A percentile compares a stretch with the other conserved stretches of the same genome.
These are phyloP conservation scores for Pterocles gutturalis DNA, from an alignment of 2,113 vertebrate genomes.

Conservation along the genomic window DNA sequence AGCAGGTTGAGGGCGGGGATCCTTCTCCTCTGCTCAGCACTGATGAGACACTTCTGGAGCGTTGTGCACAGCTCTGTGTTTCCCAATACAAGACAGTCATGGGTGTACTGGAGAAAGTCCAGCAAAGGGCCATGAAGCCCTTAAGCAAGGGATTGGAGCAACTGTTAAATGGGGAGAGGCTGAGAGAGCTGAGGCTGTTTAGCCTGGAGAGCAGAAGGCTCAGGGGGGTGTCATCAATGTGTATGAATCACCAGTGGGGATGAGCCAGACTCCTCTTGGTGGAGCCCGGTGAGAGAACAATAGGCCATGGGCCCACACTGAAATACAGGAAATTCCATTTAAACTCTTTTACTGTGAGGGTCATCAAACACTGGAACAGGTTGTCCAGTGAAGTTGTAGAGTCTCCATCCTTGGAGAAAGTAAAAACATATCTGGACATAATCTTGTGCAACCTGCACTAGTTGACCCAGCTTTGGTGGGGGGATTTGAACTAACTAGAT, in stretches of 20 bases:
- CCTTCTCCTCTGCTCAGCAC: background rate
- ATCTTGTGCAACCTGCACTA: background rate
- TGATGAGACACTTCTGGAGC: background rate
- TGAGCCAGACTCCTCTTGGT: background rate
- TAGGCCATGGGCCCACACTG: fast-evolving
- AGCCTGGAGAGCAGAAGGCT: background rate
- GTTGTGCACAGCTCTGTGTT: background rate
- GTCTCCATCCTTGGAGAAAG: background rate
- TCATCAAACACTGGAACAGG: background rate
- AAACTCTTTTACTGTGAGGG: background rate
- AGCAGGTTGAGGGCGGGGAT: background rate
- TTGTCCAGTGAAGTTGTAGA: background rate
- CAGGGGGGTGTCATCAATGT: background rate
- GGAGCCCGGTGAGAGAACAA: background rate
- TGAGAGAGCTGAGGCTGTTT: background rate
- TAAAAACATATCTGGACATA: background rate
- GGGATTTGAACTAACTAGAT: background rate
- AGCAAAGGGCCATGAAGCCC: background rate
- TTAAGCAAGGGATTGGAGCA: background rate
- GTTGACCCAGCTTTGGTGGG: background rate
- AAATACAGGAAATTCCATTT: background rate
- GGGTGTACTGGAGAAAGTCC: background rate
- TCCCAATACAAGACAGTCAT: no score
- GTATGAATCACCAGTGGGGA: background rate
- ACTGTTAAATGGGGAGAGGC: background rate